Percentiles rank a stretch among this genome's conserved stretches.
phyloP scores from a whole-genome alignment of 2,797 vertebrate species.

The Streptopelia turtur region DNA sequence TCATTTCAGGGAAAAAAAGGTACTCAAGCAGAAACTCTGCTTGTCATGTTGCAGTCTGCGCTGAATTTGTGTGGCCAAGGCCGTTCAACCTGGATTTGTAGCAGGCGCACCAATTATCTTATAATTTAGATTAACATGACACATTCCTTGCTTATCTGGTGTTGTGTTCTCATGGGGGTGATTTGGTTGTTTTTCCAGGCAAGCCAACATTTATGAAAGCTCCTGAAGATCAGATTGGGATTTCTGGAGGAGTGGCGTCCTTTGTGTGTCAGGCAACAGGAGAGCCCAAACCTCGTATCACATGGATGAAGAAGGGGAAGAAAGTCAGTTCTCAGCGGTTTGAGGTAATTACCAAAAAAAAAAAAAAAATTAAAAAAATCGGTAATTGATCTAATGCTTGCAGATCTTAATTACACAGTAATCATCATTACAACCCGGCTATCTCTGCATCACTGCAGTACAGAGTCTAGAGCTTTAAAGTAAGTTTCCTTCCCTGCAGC shows the following conservation, averaged over 20 bases:
- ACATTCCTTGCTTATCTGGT: conserved; percentile 8
- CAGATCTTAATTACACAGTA: background rate
- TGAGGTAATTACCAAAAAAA: conserved; percentile 81
- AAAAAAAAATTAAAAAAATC: no score
- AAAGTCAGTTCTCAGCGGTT: conserved; percentile 98
- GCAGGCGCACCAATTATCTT: background rate
- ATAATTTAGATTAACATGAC: background rate
- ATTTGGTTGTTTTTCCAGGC: conserved; percentile 79
- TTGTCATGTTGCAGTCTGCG: background rate
- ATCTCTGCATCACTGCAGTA: background rate
- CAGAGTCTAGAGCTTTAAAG: background rate
- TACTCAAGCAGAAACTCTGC: conserved; percentile 10
- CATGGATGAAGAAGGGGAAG: conserved; percentile 99
- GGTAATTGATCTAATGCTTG: background rate
- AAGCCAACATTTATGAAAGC: conserved; percentile 92
- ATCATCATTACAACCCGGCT: background rate
- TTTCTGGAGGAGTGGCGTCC: conserved; percentile 96
- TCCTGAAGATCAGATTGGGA: conserved; percentile 94
- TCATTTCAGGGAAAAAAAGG: conserved; percentile 4
- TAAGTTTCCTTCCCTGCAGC: background rate
- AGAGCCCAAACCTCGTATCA: conserved; percentile 95
- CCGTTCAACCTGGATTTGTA: conserved; percentile 16
- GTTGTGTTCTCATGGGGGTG: conserved; percentile 24
- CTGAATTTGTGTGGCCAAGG: background rate
- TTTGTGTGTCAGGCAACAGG: conserved; percentile 96